Percentiles rank a stretch among this genome's conserved stretches.
Conservation (phyloP, 2,113 vertebrate genomes). For the Athene cunicularia region DNA sequence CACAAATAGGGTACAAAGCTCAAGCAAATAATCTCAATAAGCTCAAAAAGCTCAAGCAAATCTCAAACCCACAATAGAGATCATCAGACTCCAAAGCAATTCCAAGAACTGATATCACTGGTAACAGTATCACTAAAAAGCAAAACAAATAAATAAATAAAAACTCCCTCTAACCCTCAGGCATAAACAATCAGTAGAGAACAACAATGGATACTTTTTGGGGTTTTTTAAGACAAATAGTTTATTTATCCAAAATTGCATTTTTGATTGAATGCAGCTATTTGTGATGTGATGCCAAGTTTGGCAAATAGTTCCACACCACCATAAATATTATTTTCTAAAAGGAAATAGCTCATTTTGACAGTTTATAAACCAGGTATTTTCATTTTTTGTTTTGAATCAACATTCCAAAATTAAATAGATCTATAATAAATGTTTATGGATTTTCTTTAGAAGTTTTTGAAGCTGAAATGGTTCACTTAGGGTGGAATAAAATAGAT, state of each 20-base stretch:
- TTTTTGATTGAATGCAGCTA: neutral
- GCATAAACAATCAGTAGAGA: neutral
- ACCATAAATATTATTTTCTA: neutral
- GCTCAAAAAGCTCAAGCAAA: neutral
- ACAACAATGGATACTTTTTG: neutral
- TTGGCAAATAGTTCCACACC: neutral
- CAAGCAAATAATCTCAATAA: too few relatives aligned
- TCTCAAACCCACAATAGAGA: neutral
- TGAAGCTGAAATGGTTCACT: neutral
- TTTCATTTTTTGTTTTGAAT: neutral
- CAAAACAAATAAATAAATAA: neutral
- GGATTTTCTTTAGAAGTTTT: neutral
- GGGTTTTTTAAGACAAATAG: neutral
- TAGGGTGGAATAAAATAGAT: neutral
- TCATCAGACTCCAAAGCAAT: neutral
- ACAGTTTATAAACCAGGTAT: neutral
- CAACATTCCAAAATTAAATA: neutral
- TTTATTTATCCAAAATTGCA: neutral
- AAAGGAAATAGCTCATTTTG: neutral
- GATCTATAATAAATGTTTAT: neutral
- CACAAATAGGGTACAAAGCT: neutral
- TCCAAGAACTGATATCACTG: neutral
- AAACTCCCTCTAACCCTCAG: neutral
- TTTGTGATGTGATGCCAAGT: neutral
- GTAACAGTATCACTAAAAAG: neutral